These are phyloP conservation scores for Epizoanthus fatuus DNA, from an alignment of 92 coral and sea anemone species.

Conservation along the genomic window DNA sequence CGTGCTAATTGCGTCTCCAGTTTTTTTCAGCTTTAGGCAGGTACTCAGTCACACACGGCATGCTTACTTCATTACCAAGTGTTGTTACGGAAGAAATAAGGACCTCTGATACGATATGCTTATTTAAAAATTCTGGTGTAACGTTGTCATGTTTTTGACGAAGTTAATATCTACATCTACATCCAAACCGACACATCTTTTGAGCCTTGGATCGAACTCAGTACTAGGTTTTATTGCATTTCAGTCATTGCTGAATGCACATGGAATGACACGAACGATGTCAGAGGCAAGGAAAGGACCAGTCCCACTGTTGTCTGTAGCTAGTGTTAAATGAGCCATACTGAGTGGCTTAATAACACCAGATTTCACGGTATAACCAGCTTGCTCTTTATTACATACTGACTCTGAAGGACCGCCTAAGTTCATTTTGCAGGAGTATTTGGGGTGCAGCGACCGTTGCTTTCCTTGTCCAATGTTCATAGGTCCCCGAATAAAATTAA, in stretches of 20 bases:
- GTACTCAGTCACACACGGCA: conserved; percentile 56
- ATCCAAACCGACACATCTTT: conserved; percentile 30
- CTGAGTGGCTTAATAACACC: conserved; percentile 45
- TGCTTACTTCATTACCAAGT: conserved; percentile 21
- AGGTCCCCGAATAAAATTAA: conserved; percentile 52
- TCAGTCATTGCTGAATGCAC: conserved; percentile 38
- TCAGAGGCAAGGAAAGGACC: conserved; percentile 35
- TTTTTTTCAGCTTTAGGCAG: conserved; percentile 44
- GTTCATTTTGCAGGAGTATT: conserved; percentile 24
- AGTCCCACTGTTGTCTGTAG: conserved; percentile 18
- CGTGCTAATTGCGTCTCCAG: conserved; percentile 3
- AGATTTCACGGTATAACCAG: conserved; percentile 41
- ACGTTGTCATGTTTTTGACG: neutral
- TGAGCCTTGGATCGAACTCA: conserved; percentile 48
- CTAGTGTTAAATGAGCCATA: conserved; percentile 20
- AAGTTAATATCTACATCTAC: conserved; percentile 24
- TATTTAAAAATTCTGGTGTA: conserved; percentile 2
- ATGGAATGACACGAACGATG: conserved; percentile 35
- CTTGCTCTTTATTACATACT: conserved; percentile 55
- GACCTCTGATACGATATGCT: conserved; percentile 22
- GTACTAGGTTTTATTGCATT: conserved; percentile 44
- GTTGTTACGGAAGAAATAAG: conserved; percentile 28
- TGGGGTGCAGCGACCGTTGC: conserved; percentile 43
- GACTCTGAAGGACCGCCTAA: conserved; percentile 48
- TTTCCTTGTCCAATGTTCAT: conserved; percentile 46